Conservation (phyloP, 2,113 vertebrate genomes). For the Cottus gobio region DNA sequence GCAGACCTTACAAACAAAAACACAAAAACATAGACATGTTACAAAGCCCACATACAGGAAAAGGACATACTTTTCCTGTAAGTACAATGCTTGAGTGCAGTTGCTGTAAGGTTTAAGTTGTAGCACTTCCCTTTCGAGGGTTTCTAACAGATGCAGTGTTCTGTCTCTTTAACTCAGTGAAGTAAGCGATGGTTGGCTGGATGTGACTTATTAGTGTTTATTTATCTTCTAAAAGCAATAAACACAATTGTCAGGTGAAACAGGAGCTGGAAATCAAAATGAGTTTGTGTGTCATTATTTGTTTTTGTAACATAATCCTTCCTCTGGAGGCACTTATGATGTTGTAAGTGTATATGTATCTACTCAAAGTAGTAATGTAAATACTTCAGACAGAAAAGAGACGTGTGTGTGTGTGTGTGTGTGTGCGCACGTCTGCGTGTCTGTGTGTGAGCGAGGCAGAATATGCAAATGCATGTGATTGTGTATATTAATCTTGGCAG, state of each 20-base stretch:
- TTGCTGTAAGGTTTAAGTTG: neutral
- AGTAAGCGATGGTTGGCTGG: neutral
- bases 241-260: conserved; percentile 49
- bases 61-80: no score
- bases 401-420: conserved; percentile 11
- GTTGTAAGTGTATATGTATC: conserved; percentile 12
- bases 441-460: neutral
- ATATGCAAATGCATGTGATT: neutral
- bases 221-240: conserved; percentile 47
- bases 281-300: conserved; percentile 25
- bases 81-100: neutral
- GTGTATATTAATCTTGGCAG: conserved; percentile 59
- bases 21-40: neutral
- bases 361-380: neutral
- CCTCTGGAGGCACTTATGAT: conserved; percentile 29
- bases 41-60: neutral
- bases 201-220: conserved; percentile 31
- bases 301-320: conserved; percentile 43
- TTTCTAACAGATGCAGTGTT: neutral
- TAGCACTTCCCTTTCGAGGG: neutral
- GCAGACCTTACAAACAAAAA: neutral
- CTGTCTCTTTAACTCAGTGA: neutral
- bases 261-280: conserved; percentile 23
- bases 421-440: conserved; percentile 1
- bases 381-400: neutral